Conservation (phyloP, 2,797 vertebrate species). For the Graptemys geographica region DNA sequence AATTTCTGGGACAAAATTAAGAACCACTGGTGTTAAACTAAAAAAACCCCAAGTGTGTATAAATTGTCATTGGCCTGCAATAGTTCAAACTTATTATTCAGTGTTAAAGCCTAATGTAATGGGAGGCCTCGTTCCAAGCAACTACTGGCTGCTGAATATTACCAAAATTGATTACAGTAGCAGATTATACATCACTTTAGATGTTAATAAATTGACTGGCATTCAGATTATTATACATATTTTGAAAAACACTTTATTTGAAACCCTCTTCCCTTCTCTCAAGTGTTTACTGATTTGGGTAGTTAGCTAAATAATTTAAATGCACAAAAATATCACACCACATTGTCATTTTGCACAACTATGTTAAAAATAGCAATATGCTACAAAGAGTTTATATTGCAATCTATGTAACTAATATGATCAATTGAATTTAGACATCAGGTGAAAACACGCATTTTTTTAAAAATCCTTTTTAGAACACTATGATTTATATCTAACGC, state of each 20-base stretch:
- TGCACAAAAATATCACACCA: background rate
- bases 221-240: background rate
- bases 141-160: slow-evolving; percentile 12
- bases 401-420: background rate
- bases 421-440: background rate
- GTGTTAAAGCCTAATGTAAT: background rate
- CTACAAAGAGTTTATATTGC: background rate
- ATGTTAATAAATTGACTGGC: background rate
- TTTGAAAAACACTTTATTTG: background rate
- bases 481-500: slow-evolving; percentile 8
- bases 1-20: background rate
- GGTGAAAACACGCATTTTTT: slow-evolving; percentile 14
- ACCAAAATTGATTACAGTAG: slow-evolving; percentile 28
- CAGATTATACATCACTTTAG: background rate
- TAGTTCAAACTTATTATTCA: background rate
- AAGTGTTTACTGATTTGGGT: background rate
- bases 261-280: background rate
- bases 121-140: slow-evolving; percentile 26
- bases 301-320: slow-evolving; percentile 23
- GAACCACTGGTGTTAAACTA: background rate
- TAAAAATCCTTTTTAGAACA: slow-evolving; percentile 37
- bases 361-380: background rate
- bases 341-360: background rate
- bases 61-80: slow-evolving; percentile 22
- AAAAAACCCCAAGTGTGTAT: slow-evolving; percentile 46